Evolutionary conservation across 2,113 vertebrate species (phyloP).

Genomic region (Tor tambroides): DNA sequence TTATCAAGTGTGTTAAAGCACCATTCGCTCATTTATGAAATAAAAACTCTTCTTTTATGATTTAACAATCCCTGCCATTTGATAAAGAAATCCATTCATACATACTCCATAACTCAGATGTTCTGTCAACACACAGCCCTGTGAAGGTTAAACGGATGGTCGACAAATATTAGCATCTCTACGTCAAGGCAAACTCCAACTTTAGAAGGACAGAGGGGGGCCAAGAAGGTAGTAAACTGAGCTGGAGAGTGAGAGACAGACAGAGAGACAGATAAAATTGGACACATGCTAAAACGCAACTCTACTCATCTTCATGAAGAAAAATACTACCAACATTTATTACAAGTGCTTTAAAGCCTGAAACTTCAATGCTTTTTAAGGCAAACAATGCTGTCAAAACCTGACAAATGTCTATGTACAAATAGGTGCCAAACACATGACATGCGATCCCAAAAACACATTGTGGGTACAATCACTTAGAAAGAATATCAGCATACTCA

Average conservation of each 20-base stretch:
- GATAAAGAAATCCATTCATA: neutral
- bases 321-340: neutral
- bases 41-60: neutral
- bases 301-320: neutral
- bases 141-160: slow-evolving; percentile 27
- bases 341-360: no score
- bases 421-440: neutral
- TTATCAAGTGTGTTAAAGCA: neutral
- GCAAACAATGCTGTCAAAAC: neutral
- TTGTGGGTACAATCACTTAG: no score
- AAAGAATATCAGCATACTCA: neutral
- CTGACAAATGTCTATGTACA: neutral
- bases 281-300: slow-evolving; percentile 6
- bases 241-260: slow-evolving; percentile 11
- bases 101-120: neutral
- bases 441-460: neutral
- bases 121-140: slow-evolving; percentile 1
- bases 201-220: slow-evolving; percentile 28
- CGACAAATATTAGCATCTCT: slow-evolving; percentile 36
- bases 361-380: neutral
- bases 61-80: neutral
- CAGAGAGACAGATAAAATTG: slow-evolving; percentile 35
- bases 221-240: slow-evolving; percentile 39
- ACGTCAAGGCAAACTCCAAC: slow-evolving; percentile 28
- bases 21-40: neutral